phyloP scores from a whole-genome alignment of 92 coral and sea anemone genomes.

The Anthopleura xanthogrammica region DNA sequence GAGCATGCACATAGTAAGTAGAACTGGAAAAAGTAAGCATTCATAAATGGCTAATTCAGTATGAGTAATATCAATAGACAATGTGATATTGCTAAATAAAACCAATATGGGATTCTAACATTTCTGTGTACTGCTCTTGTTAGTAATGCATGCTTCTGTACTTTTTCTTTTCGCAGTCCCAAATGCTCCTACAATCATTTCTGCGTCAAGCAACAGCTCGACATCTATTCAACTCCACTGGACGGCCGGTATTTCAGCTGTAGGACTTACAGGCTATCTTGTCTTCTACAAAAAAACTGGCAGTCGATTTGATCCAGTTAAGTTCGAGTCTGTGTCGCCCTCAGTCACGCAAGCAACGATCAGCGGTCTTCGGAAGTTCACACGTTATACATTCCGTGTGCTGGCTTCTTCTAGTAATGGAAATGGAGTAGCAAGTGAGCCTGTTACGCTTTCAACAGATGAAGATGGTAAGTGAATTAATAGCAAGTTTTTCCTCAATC shows the following conservation, averaged over 20 bases:
- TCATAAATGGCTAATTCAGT: too few species aligned
- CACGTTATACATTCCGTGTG: constrained; percentile 47
- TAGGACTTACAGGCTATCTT: constrained; percentile 25
- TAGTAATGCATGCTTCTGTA: not conserved
- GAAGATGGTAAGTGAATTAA: constrained; percentile 56
- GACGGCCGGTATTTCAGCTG: constrained; percentile 12
- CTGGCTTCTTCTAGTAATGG: constrained; percentile 57
- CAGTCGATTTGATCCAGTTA: constrained; percentile 3
- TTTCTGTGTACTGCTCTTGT: too few species aligned
- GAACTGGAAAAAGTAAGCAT: too few species aligned
- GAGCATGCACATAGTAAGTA: too few species aligned
- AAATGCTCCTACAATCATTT: not conserved
- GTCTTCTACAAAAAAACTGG: constrained; percentile 42
- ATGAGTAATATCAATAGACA: too few species aligned
- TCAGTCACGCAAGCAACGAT: constrained; percentile 16
- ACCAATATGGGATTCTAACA: too few species aligned
- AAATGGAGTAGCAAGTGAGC: constrained; percentile 55
- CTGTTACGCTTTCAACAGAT: constrained; percentile 48
- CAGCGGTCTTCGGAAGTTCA: not conserved
- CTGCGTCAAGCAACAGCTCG: constrained; percentile 34
- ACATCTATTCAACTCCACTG: constrained; percentile 39
- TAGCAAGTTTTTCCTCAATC: not conserved
- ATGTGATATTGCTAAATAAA: too few species aligned
- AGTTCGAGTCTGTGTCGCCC: constrained; percentile 17
- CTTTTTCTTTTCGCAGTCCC: not conserved